A percentile compares a stretch with the other conserved stretches of the same genome.
These are phyloP conservation scores for Seriola quinqueradiata DNA, from an alignment of 2,113 vertebrate genomes.

Conservation along the genomic window DNA sequence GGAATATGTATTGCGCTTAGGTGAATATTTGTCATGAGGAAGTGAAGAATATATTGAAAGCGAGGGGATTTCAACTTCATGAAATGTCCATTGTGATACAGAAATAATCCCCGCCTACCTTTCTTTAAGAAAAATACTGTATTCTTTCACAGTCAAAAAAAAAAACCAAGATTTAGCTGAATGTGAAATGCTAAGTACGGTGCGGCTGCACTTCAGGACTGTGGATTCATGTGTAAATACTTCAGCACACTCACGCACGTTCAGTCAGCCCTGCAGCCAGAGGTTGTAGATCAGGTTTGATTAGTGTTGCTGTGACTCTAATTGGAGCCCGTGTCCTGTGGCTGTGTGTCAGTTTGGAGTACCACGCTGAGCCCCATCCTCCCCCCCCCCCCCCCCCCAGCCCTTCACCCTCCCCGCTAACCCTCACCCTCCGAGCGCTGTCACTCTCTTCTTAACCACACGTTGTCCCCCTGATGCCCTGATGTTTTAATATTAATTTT, in stretches of 20 bases:
- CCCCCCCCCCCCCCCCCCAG: conserved; percentile 29
- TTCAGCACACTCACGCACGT: background rate
- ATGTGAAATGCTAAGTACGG: conserved; percentile 16
- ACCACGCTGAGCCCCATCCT: conserved; percentile 61
- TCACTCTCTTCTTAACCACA: conserved; percentile 13
- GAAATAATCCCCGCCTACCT: conserved; percentile 20
- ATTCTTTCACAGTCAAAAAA: background rate
- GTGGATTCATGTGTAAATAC: conserved; percentile 37
- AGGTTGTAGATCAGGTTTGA: conserved; percentile 77
- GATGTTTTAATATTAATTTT: conserved; percentile 8
- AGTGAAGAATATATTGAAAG: conserved; percentile 66
- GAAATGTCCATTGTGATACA: conserved; percentile 58
- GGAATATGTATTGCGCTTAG: conserved; percentile 57
- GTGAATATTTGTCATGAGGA: conserved; percentile 68
- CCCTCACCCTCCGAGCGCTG: conserved; percentile 20
- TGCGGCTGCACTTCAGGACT: conserved; percentile 6
- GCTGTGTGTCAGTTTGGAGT: conserved; percentile 68
- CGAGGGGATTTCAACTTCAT: conserved; percentile 52
- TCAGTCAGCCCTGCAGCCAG: conserved; percentile 51
- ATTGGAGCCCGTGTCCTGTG: conserved; percentile 76
- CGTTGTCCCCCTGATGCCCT: background rate
- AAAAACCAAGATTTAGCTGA: background rate
- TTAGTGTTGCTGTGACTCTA: conserved; percentile 76
- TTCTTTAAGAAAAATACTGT: background rate
- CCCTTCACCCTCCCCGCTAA: conserved; percentile 49